Percentiles rank a stretch among this genome's conserved stretches.
phyloP scores from a whole-genome alignment of 2,888 invertebrate species.

The Cordilura impudica region DNA sequence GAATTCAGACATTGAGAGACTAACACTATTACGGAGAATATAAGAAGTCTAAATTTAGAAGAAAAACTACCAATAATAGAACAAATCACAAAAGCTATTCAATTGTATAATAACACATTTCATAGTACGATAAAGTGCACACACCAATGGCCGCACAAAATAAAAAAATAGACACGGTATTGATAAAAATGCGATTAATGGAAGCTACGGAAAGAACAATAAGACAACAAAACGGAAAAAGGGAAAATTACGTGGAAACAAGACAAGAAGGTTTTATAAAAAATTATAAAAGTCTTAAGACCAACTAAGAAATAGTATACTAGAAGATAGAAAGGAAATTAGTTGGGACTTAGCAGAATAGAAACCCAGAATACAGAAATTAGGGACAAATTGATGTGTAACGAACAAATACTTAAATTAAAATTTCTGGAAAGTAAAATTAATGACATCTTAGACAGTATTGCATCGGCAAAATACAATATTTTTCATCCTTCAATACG shows the following conservation, averaged over 20 bases:
- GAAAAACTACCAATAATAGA: constrained; percentile 31
- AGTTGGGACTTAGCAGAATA: not conserved
- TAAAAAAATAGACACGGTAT: not conserved
- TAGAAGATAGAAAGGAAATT: not conserved
- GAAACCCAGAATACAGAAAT: too few species aligned
- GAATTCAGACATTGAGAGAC: constrained; percentile 32
- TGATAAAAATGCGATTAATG: not conserved
- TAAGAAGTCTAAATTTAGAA: too few species aligned
- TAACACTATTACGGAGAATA: constrained; percentile 40
- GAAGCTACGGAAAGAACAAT: constrained; percentile 11
- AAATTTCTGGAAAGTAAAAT: too few species aligned
- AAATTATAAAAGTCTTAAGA: not conserved
- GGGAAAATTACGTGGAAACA: constrained; percentile 29
- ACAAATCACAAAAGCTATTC: constrained; percentile 56
- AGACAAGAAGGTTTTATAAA: constrained; percentile 17
- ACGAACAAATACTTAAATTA: constrained; percentile 11
- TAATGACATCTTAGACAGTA: too few species aligned
- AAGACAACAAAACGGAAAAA: constrained; percentile 1
- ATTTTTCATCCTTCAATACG: constrained; percentile 12
- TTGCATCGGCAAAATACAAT: not conserved
- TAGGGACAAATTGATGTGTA: not conserved
- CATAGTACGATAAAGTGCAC: constrained; percentile 45
- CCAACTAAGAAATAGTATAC: not conserved
- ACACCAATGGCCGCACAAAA: constrained; percentile 53
- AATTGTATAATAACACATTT: constrained; percentile 39